Evolutionary conservation across 1,140 invertebrate species (phyloP).

Genomic region (Ylistrum balloti): DNA sequence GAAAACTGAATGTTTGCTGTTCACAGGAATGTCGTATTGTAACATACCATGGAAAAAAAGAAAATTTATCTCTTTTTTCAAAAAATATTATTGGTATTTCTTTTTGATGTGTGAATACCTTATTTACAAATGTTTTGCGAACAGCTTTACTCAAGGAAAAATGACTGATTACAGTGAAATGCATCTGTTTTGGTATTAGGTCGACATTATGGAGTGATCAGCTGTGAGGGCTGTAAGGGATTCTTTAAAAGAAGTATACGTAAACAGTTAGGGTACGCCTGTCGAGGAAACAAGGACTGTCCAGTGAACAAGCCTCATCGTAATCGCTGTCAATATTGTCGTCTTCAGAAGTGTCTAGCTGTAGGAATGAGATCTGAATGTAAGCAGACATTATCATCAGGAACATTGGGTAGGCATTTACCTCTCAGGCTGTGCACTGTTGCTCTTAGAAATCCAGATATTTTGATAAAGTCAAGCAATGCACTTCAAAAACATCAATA

Average conservation of each 20-base stretch:
- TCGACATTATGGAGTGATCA: conserved; percentile 97
- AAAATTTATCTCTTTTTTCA: too few species aligned
- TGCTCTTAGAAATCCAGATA: neutral
- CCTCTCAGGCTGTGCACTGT: neutral
- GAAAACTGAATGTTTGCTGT: too few species aligned
- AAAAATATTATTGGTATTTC: too few species aligned
- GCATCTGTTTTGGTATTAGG: conserved; percentile 84
- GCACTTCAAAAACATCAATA: neutral
- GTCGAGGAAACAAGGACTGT: conserved; percentile 96
- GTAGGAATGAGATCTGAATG: conserved; percentile 99
- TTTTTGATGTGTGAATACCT: too few species aligned
- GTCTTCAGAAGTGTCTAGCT: conserved; percentile 97
- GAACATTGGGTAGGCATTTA: neutral
- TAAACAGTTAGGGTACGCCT: conserved; percentile 97
- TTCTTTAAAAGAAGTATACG: conserved; percentile 89
- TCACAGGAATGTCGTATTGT: too few species aligned
- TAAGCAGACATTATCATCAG: conserved; percentile 85
- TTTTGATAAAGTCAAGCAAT: neutral
- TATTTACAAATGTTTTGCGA: too few species aligned
- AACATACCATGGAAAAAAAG: too few species aligned
- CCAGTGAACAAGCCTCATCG: conserved; percentile 98
- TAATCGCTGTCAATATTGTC: conserved; percentile 97
- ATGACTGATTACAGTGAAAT: too few species aligned
- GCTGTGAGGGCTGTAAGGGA: conserved; percentile 97
- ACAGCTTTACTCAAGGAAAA: too few species aligned